Evolutionary conservation across 2,113 vertebrate genomes (phyloP).

Genomic region (Strix aluco): DNA sequence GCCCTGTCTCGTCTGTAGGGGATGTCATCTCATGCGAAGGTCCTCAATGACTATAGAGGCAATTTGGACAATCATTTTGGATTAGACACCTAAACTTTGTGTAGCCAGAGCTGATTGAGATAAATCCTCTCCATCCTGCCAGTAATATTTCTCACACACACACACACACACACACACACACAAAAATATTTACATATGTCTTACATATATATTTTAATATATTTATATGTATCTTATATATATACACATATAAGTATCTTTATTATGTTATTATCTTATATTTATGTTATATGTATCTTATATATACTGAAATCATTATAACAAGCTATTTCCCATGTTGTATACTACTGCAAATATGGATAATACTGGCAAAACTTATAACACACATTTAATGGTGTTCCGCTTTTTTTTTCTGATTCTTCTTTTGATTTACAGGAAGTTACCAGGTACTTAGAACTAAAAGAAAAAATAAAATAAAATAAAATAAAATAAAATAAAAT

Average conservation of each 20-base stretch:
- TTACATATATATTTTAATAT: no score
- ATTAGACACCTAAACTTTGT: neutral
- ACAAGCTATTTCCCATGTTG: neutral
- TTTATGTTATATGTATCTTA: neutral
- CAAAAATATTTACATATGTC: no score
- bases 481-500: no score
- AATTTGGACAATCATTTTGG: neutral
- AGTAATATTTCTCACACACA: neutral
- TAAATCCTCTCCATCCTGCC: neutral
- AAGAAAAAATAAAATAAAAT: neutral
- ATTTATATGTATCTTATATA: neutral
- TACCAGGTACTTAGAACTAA: neutral
- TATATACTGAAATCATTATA: neutral
- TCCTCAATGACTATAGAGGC: neutral
- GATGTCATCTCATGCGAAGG: neutral
- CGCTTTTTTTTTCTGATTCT: neutral
- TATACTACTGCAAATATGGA: neutral
- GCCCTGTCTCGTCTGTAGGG: neutral
- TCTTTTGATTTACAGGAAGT: neutral
- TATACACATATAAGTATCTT: neutral
- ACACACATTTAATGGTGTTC: neutral
- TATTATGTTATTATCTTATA: no score
- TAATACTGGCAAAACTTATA: neutral
- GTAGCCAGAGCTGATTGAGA: neutral
- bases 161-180: no score